Percentiles rank a stretch among this genome's conserved stretches.
phyloP scores from a whole-genome alignment of 2,888 invertebrate genomes.

The Pollenia amentaria region DNA sequence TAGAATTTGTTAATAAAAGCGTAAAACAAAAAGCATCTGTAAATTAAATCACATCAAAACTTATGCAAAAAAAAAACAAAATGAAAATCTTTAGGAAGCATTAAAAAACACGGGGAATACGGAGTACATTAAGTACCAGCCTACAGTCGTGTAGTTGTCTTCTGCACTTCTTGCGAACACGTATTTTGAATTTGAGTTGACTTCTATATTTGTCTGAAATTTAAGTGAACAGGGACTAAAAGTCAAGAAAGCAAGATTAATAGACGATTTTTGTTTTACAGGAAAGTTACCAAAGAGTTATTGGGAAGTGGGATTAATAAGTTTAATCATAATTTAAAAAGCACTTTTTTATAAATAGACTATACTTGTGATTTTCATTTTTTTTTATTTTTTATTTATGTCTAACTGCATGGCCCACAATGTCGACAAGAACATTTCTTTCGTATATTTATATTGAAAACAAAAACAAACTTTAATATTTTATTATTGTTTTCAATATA shows the following conservation, averaged over 20 bases:
- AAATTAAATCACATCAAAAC: slow-evolving; percentile 69
- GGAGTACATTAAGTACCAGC: not conserved
- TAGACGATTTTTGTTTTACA: not conserved
- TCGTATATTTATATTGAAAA: no score
- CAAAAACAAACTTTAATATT: no score
- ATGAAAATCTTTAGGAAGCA: slow-evolving; percentile 1
- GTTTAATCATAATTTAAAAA: no score
- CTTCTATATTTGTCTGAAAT: not conserved
- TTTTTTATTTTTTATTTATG: no score
- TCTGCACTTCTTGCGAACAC: not conserved
- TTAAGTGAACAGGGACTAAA: not conserved
- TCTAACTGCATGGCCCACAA: no score
- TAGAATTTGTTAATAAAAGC: slow-evolving; percentile 61
- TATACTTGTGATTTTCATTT: no score
- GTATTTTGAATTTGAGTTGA: not conserved
- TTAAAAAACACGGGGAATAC: not conserved
- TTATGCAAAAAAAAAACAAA: slow-evolving; percentile 18
- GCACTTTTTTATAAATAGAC: no score
- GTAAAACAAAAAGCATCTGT: slow-evolving; percentile 31
- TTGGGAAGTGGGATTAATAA: no score
- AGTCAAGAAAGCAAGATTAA: not conserved
- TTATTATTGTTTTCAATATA: no score
- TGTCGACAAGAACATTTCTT: no score
- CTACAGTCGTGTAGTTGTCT: slow-evolving; percentile 8
- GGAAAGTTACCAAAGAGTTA: no score